These are phyloP conservation scores for Menidia beryllina DNA, from an alignment of 2,113 vertebrate genomes.

Conservation along the genomic window DNA sequence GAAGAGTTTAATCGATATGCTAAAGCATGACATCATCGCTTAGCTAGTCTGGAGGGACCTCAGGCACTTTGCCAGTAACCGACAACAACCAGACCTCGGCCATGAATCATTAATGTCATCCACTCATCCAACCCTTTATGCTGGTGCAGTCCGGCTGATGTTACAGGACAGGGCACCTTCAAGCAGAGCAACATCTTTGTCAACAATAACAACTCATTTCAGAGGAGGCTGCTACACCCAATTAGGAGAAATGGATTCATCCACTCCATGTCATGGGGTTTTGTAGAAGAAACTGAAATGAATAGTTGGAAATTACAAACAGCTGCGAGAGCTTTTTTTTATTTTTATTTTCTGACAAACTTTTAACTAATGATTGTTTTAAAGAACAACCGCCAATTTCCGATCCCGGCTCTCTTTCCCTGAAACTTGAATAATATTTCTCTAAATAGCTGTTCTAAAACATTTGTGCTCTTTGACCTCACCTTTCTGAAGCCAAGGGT, in stretches of 20 bases:
- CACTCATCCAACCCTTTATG: slow-evolving; percentile 40
- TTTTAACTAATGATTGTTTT: background rate
- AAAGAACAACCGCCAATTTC: background rate
- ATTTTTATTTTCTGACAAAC: background rate
- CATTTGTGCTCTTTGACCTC: too few species aligned
- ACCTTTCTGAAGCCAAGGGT: too few species aligned
- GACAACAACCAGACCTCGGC: slow-evolving; percentile 62
- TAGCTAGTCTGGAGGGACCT: slow-evolving; percentile 65
- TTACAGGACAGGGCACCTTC: slow-evolving; percentile 69
- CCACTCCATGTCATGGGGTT: background rate
- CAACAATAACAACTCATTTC: slow-evolving; percentile 49
- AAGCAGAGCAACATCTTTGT: slow-evolving; percentile 40
- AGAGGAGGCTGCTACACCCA: slow-evolving; percentile 3
- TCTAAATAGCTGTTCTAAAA: too few species aligned
- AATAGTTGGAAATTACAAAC: background rate
- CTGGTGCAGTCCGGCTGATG: slow-evolving; percentile 41
- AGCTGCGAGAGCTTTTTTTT: too few species aligned
- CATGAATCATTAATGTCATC: slow-evolving; percentile 75
- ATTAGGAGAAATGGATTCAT: background rate
- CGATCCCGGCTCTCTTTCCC: too few species aligned
- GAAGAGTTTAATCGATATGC: slow-evolving; percentile 70
- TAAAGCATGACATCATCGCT: slow-evolving; percentile 77
- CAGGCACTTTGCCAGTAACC: slow-evolving; percentile 71
- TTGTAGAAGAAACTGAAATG: background rate
- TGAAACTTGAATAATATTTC: too few species aligned